Base-by-base conservation (phyloP, 2,113 vertebrate species). In the Pterophyllum scalare region DNA sequence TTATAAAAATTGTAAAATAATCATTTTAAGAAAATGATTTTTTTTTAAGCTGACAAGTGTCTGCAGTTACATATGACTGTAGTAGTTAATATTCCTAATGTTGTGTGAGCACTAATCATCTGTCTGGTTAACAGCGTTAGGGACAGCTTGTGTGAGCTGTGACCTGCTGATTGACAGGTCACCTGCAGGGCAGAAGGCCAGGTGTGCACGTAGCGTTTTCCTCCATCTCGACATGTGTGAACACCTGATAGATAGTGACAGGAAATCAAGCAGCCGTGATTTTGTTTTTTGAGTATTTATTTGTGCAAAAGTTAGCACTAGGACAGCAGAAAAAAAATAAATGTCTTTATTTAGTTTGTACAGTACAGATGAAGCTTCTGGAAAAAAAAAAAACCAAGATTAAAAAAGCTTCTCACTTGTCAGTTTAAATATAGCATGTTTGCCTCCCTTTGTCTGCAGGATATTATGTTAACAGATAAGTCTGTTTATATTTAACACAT, bases 401-500 rank as follows among this genome's bases (percentile, higher is more conserved):
- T 5, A 72, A 52, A 72, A 52, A 11, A 31, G 78, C 7, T 60
- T 84, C 59, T 79, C 6, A 74, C 74, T 78, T 58, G 77, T n/a
- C 76, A 81, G 49, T 79, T 74, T 89, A 24, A 9, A 79, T 83
- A 79, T 59, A 26, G 67, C 11, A 1, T 76, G 40, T 82, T 84
- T 83, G 38, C 38, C 52, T 72, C 80, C 43, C 52, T 46, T 0
- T 84, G 75, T 2, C 19, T 33, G 74, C 80, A 60, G 59, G 28
- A 49, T 83, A 33, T 79, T 56, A 35, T 91, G 82, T 31, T 85
- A 75, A 88, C 40, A 84, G 87, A 82, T 22, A 24, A 59, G 81
- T 89, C 75, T 94, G 94, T 95, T 94, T 93, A 82, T 89, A 92
- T 61, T 87, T 82, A 77, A 93, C 88, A 93, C 80, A 80, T 28